Conservation (phyloP, 2,113 vertebrate genomes). For the Neopipo cinnamomea region DNA sequence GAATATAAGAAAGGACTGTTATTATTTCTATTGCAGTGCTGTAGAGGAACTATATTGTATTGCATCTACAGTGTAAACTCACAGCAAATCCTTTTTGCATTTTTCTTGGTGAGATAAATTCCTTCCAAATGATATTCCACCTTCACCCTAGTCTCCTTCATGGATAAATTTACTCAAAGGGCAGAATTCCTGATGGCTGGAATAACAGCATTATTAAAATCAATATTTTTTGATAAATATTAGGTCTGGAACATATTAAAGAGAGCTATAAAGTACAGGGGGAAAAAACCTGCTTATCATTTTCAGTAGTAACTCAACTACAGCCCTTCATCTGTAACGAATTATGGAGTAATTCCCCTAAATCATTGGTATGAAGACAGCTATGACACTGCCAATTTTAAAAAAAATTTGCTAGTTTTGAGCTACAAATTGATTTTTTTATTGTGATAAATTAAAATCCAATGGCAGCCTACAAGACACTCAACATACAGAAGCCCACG, state of each 20-base stretch:
- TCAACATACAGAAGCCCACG: slow-evolving; percentile 1
- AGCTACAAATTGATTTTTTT: slow-evolving; percentile 67
- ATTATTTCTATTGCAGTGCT: not conserved
- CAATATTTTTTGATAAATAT: slow-evolving; percentile 42
- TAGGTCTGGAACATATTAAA: not conserved
- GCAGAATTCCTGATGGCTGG: slow-evolving; percentile 42
- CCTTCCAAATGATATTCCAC: not conserved
- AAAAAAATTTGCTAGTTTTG: slow-evolving; percentile 60
- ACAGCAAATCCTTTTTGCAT: not conserved
- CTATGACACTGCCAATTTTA: slow-evolving; percentile 54
- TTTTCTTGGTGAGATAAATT: not conserved
- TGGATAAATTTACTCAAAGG: slow-evolving; percentile 26
- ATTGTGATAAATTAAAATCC: slow-evolving; percentile 74
- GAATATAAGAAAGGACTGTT: not conserved
- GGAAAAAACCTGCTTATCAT: not conserved
- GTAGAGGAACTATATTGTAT: not conserved
- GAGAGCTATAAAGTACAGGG: not conserved
- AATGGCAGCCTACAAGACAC: slow-evolving; percentile 56
- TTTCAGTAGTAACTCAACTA: not conserved
- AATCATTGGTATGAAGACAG: slow-evolving; percentile 46
- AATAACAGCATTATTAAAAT: slow-evolving; percentile 48
- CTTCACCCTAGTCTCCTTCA: not conserved
- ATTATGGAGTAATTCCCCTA: slow-evolving; percentile 44
- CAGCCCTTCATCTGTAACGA: slow-evolving; percentile 21
- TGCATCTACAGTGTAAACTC: not conserved